Evolutionary conservation across 2,888 invertebrate species (phyloP).

Genomic region (Cheilosia soror): DNA sequence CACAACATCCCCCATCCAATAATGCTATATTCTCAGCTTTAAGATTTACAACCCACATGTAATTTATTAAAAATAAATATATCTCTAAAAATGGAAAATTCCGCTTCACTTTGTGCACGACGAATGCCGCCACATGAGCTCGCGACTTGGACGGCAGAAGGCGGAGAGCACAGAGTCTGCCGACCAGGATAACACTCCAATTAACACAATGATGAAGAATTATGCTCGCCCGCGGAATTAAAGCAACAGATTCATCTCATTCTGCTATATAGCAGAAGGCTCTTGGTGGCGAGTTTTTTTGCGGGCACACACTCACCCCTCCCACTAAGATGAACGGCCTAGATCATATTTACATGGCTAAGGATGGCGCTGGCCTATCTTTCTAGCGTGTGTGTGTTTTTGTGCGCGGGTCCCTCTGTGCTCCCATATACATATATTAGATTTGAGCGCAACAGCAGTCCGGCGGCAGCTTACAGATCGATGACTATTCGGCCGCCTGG

Average conservation of each 20-base stretch:
- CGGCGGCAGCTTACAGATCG: slow-evolving; percentile 70
- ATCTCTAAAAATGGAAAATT: slow-evolving; percentile 71
- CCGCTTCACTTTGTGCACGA: slow-evolving; percentile 61
- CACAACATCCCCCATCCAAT: background rate
- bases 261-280: slow-evolving; percentile 44
- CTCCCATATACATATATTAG: slow-evolving; percentile 68
- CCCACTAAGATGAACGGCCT: slow-evolving; percentile 69
- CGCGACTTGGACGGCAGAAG: slow-evolving; percentile 7
- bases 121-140: slow-evolving; percentile 66
- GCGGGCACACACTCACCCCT: slow-evolving; percentile 17
- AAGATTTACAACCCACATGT: slow-evolving; percentile 72
- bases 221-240: slow-evolving; percentile 75
- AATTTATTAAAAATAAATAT: slow-evolving; percentile 74
- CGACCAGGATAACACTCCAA: slow-evolving; percentile 75
- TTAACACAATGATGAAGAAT: slow-evolving; percentile 76
- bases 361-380: slow-evolving; percentile 72
- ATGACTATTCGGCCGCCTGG: slow-evolving; percentile 68
- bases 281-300: background rate
- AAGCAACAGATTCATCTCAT: slow-evolving; percentile 74
- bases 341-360: slow-evolving; percentile 74
- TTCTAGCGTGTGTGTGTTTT: slow-evolving; percentile 5
- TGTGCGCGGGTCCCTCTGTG: slow-evolving; percentile 60
- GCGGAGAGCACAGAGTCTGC: slow-evolving; percentile 52
- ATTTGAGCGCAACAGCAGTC: slow-evolving; percentile 55
- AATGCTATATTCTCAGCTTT: slow-evolving; percentile 42